These are phyloP conservation scores for Drosophila heteroneura DNA, from an alignment of 2,888 invertebrate species.

Conservation along the genomic window DNA sequence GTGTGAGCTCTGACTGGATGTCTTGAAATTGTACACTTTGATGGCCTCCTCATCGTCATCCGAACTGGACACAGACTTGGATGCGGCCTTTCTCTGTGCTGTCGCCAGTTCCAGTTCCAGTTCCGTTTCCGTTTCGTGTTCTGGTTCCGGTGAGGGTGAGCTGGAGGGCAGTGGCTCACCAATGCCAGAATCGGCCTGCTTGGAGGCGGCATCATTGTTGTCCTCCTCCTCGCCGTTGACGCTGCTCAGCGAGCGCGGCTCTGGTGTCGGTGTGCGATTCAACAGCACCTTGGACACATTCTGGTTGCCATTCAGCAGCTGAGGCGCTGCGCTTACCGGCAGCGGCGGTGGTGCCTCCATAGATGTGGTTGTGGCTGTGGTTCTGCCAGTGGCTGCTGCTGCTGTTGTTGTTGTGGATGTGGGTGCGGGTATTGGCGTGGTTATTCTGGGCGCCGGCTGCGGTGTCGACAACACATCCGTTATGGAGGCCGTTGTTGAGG, in stretches of 20 bases:
- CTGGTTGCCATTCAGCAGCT: slow-evolving; percentile 30
- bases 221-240: slow-evolving; percentile 55
- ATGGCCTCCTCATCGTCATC: slow-evolving; percentile 85
- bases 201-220: slow-evolving; percentile 79
- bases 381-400: not conserved
- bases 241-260: slow-evolving; percentile 75
- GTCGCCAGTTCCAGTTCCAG: not conserved
- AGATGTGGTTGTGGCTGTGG: not conserved
- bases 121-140: slow-evolving; percentile 8
- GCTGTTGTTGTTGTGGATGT: not conserved
- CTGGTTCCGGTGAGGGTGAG: slow-evolving; percentile 69
- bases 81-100: not conserved
- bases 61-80: slow-evolving; percentile 81
- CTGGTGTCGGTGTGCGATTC: slow-evolving; percentile 83
- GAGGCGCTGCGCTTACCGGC: slow-evolving; percentile 28
- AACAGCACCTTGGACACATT: slow-evolving; percentile 83
- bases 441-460: slow-evolving; percentile 78
- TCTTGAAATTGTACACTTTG: slow-evolving; percentile 84
- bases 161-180: slow-evolving; percentile 73
- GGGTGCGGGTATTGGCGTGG: slow-evolving; percentile 31
- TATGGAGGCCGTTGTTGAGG: slow-evolving; percentile 66
- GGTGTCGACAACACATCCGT: slow-evolving; percentile 58
- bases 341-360: slow-evolving; percentile 33
- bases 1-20: slow-evolving; percentile 82
- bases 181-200: slow-evolving; percentile 83